Evolutionary conservation across 2,888 invertebrate genomes (phyloP).

Genomic region (Adelphocoris suturalis): DNA sequence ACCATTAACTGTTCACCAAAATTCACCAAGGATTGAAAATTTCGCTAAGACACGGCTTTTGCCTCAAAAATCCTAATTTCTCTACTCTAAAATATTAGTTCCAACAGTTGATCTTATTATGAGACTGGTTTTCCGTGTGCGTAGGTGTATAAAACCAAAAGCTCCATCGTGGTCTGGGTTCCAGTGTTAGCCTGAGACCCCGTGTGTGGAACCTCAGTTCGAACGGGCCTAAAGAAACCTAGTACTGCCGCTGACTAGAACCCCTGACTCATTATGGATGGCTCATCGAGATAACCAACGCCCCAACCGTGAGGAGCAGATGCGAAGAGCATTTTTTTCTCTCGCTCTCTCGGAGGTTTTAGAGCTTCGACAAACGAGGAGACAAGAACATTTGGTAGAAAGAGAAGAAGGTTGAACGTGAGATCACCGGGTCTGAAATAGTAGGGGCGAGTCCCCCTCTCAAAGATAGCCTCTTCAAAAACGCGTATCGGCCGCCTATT

Average conservation of each 20-base stretch:
- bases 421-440: constrained; percentile 35
- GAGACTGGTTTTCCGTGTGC: too few species aligned
- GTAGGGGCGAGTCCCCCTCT: constrained; percentile 24
- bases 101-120: too few species aligned
- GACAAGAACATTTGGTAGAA: constrained; percentile 13
- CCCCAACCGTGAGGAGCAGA: neutral
- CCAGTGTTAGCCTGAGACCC: too few species aligned
- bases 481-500: constrained; percentile 36
- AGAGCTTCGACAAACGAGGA: constrained; percentile 20
- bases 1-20: too few species aligned
- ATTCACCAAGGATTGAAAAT: too few species aligned
- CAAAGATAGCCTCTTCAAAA: constrained; percentile 10
- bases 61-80: too few species aligned
- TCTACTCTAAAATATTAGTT: too few species aligned
- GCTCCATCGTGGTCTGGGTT: too few species aligned
- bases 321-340: constrained; percentile 8
- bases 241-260: neutral
- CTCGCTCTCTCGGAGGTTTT: neutral
- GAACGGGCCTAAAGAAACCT: too few species aligned
- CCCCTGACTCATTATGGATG: neutral
- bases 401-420: constrained; percentile 23
- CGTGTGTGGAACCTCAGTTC: too few species aligned
- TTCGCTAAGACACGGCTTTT: too few species aligned
- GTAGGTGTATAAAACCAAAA: too few species aligned
- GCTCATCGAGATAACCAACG: neutral